These are phyloP conservation scores for Wiebesia pumilae DNA, from an alignment of 1,140 invertebrate genomes.

Conservation along the genomic window DNA sequence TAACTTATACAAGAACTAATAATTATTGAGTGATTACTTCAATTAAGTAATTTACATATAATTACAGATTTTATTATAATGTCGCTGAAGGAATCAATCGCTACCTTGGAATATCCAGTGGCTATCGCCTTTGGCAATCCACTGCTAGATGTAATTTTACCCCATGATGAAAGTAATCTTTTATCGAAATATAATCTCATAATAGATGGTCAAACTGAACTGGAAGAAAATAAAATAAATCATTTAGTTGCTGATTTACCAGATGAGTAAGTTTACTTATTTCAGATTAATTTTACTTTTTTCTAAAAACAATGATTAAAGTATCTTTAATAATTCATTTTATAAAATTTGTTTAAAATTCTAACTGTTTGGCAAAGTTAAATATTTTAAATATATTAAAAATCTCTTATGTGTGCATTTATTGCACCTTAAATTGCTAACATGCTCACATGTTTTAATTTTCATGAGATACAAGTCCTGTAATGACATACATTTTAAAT, in stretches of 20 bases:
- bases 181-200: constrained; percentile 77
- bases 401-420: too few species aligned
- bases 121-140: constrained; percentile 80
- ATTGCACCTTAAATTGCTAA: too few species aligned
- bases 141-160: constrained; percentile 78
- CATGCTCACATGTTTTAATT: too few species aligned
- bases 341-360: too few species aligned
- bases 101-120: constrained; percentile 57
- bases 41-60: not conserved
- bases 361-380: too few species aligned
- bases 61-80: constrained; percentile 19
- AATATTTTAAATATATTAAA: too few species aligned
- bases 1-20: not conserved
- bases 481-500: too few species aligned
- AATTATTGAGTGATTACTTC: not conserved
- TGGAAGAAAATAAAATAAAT: constrained; percentile 66
- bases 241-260: constrained; percentile 64
- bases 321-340: too few species aligned
- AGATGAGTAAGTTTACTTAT: constrained; percentile 58
- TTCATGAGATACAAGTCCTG: too few species aligned
- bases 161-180: constrained; percentile 72
- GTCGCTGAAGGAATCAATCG: constrained; percentile 55
- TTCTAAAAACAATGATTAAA: not conserved
- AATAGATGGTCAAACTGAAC: constrained; percentile 74
- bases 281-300: not conserved